phyloP scores from a whole-genome alignment of 1,140 invertebrate species.

The Dryas iulia region DNA sequence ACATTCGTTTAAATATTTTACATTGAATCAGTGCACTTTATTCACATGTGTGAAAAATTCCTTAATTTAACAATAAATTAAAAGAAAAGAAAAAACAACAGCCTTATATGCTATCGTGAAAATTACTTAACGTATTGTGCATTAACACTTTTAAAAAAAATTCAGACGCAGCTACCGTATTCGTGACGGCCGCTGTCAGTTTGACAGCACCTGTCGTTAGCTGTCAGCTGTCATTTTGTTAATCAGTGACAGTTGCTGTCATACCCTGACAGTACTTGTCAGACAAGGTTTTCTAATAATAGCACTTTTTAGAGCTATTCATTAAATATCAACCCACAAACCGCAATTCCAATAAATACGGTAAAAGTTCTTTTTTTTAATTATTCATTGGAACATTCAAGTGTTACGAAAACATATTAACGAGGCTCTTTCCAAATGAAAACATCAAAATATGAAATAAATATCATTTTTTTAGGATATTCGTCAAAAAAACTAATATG shows the following conservation, averaged over 20 bases:
- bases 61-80: slow-evolving; percentile 49
- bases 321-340: not conserved
- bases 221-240: too few relatives aligned
- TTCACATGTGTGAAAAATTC: slow-evolving; percentile 59
- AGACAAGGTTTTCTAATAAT: not conserved
- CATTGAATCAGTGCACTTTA: slow-evolving; percentile 66
- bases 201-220: not conserved
- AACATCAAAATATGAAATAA: not conserved
- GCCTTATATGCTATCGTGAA: slow-evolving; percentile 53
- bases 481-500: not conserved
- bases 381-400: not conserved
- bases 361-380: not conserved
- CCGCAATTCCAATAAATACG: not conserved
- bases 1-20: slow-evolving; percentile 60
- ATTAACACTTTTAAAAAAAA: slow-evolving; percentile 18
- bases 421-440: not conserved
- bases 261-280: not conserved
- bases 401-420: not conserved
- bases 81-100: slow-evolving; percentile 48
- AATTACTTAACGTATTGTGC: slow-evolving; percentile 63
- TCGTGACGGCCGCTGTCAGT: not conserved
- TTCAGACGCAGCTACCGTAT: not conserved
- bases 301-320: not conserved
- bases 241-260: not conserved
- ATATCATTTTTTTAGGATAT: too few relatives aligned